Evolutionary conservation across 1,140 invertebrate genomes (phyloP), one percentile per base, ranked within the genome.

Genomic region (Rhagoletis zephyria): DNA sequence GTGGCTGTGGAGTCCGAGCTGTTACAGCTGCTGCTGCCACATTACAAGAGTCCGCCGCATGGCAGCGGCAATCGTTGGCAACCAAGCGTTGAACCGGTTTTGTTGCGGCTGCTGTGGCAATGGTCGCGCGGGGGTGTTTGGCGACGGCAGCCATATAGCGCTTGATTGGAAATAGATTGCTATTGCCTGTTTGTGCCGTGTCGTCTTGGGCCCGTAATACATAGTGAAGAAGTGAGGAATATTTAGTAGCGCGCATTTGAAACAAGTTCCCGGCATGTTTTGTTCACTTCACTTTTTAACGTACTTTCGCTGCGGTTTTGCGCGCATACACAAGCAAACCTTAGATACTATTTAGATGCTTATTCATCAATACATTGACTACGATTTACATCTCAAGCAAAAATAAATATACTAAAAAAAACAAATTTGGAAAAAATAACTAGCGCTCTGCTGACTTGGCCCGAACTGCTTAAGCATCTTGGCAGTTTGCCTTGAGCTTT

Each of bases 401-500:
- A 16, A 16, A 16, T 16, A 16, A 9, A 74, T 1, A 74, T 9
- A 51, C n/a, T n/a, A 14, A 45, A 12, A 77, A 1, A 51, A 6
- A 77, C 0, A n/a, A 0, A 48, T 1, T 48, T 3, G 14, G 12
- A 19, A 42, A 40, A 67, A 67, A 67, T 67, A 67, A 67, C 10
- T 67, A 40, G 30, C 40, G 45, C 14, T 74, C 12, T 45, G 65
- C 65, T 45, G 42, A 30, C 74, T 81, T 81, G 74, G 74, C 48
- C 1, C 74, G 19, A 81, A 81, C 74, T n/a, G 48, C 74, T 81
- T 81, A 56, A 81, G 74, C 74, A 81, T 81, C 74, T 81, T 81
- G 74, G 74, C 74, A 81, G 74, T 81, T 81, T 81, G 74, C 74
- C 74, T 81, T 81, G 74, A 81, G 74, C 74, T 81, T 81, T 81